Conservation (phyloP, 2,797 vertebrate genomes). For the Enteromius anoplus region DNA sequence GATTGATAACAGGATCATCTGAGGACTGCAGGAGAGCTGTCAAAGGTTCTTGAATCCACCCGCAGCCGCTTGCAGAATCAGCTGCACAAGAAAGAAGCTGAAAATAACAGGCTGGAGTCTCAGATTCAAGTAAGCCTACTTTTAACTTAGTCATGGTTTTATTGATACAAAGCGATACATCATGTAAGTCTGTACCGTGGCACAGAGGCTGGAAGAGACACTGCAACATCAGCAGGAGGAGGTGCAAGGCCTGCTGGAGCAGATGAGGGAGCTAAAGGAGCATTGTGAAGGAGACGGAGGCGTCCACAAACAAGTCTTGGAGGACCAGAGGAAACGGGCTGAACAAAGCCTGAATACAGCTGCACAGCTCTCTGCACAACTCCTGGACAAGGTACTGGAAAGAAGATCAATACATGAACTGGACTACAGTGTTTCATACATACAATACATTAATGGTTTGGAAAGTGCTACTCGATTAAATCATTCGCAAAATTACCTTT, state of each 20-base stretch:
- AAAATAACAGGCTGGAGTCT: slow-evolving; percentile 76
- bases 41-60: slow-evolving; percentile 82
- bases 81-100: slow-evolving; percentile 79
- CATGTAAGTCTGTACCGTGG: not conserved
- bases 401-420: not conserved
- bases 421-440: not conserved
- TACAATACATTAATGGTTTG: not conserved
- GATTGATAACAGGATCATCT: slow-evolving; percentile 75
- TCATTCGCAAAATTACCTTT: not conserved
- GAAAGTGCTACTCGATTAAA: not conserved
- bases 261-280: slow-evolving; percentile 61
- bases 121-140: slow-evolving; percentile 79
- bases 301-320: slow-evolving; percentile 51
- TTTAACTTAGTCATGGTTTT: not conserved
- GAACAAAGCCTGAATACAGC: slow-evolving; percentile 60
- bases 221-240: slow-evolving; percentile 61
- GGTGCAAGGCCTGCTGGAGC: slow-evolving; percentile 49
- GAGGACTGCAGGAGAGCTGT: slow-evolving; percentile 78
- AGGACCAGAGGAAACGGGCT: slow-evolving; percentile 58
- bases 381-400: slow-evolving; percentile 71
- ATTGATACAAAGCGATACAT: not conserved
- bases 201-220: slow-evolving; percentile 68
- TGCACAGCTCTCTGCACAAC: slow-evolving; percentile 61
- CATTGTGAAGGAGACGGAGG: slow-evolving; percentile 56
- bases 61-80: slow-evolving; percentile 81